phyloP scores from a whole-genome alignment of 2,797 vertebrate species.

The Cyprinodon diabolis region DNA sequence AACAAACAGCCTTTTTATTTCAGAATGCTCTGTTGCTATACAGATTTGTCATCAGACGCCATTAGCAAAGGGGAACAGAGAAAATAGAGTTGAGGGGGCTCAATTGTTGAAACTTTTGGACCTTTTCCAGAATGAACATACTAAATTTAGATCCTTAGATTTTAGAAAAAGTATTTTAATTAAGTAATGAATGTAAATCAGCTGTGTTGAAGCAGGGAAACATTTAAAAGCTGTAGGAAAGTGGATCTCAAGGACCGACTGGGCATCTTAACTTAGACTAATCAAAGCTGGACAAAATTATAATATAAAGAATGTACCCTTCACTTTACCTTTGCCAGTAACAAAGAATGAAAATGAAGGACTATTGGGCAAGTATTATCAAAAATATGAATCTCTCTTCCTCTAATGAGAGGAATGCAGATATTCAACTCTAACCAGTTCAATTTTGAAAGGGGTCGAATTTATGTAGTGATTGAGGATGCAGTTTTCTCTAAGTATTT shows the following conservation, averaged over 20 bases:
- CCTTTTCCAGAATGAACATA: conserved; percentile 4
- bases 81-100: conserved; percentile 30
- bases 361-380: neutral
- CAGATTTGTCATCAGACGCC: conserved; percentile 29
- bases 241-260: no score
- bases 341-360: neutral
- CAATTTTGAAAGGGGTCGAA: neutral
- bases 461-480: neutral
- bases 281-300: neutral
- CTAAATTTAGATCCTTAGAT: no score
- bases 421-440: neutral
- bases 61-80: conserved; percentile 15
- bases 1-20: conserved; percentile 38
- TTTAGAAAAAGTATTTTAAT: no score
- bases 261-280: neutral
- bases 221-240: no score
- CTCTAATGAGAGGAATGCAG: neutral
- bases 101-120: conserved; percentile 43
- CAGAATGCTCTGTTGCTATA: conserved; percentile 18
- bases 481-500: neutral
- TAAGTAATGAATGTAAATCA: no score
- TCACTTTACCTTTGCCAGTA: neutral
- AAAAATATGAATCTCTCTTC: neutral
- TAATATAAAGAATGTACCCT: neutral
- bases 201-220: no score